These are phyloP conservation scores for Chiloscyllium punctatum DNA, from an alignment of 2,797 vertebrate species.

Conservation along the genomic window DNA sequence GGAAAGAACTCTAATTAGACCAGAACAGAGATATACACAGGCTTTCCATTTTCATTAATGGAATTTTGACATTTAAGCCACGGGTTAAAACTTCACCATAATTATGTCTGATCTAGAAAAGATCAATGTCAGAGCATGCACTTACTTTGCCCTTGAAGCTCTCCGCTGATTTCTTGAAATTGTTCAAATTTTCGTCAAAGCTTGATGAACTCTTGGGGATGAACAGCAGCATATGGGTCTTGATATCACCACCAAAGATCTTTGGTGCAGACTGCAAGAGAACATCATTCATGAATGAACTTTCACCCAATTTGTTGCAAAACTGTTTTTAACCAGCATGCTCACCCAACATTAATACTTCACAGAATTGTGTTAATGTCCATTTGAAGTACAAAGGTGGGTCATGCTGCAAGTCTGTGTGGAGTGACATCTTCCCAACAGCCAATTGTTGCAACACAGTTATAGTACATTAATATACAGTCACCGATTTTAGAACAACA, in stretches of 20 bases:
- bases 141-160: slow-evolving; percentile 85
- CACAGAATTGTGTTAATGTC: background rate
- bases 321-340: background rate
- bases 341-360: background rate
- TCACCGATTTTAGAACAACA: background rate
- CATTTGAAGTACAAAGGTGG: too few species aligned
- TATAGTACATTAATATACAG: background rate
- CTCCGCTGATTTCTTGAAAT: slow-evolving; percentile 82
- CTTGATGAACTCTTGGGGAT: slow-evolving; percentile 77
- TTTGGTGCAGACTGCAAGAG: slow-evolving; percentile 84
- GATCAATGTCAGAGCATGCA: background rate
- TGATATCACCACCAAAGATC: slow-evolving; percentile 98
- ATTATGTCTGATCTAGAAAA: background rate
- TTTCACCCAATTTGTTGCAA: background rate
- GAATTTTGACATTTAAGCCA: background rate
- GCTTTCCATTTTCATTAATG: too few species aligned
- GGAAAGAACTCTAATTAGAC: background rate
- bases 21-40: background rate
- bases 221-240: slow-evolving; percentile 94
- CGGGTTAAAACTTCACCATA: background rate
- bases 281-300: background rate
- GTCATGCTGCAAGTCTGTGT: too few species aligned
- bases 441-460: background rate
- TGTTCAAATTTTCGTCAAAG: slow-evolving; percentile 78
- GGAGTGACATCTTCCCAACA: background rate